phyloP scores from a whole-genome alignment of 2,888 invertebrate species.

The Eilema caniola region DNA sequence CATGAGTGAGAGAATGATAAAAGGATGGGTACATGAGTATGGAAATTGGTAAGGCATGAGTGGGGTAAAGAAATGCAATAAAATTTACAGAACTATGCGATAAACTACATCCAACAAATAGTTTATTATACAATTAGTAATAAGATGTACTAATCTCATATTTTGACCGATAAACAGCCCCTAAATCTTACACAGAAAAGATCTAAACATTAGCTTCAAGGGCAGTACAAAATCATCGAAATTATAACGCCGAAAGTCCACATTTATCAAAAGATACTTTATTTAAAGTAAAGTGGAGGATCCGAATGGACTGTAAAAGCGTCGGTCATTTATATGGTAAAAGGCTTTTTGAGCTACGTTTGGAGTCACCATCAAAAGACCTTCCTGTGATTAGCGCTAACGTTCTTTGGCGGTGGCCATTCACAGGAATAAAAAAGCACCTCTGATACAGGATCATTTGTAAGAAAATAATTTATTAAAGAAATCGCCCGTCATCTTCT shows the following conservation, averaged over 20 bases:
- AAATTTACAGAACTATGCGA: no score
- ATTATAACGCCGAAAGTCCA: conserved; percentile 5
- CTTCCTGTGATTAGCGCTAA: conserved; percentile 15
- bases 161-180: no score
- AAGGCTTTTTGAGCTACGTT: conserved; percentile 18
- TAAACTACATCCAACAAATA: no score
- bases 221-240: not conserved
- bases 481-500: not conserved
- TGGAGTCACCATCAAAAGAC: conserved; percentile 20
- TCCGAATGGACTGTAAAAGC: conserved; percentile 27
- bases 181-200: not conserved
- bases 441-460: not conserved
- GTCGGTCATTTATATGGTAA: conserved; percentile 25
- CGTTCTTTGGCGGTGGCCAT: conserved; percentile 2
- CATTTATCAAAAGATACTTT: conserved; percentile 4
- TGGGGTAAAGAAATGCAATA: no score
- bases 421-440: not conserved
- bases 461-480: not conserved
- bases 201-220: not conserved
- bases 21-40: no score
- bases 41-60: no score
- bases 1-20: no score
- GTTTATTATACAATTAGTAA: no score
- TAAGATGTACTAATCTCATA: no score
- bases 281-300: conserved; percentile 3